Percentiles rank a stretch among this genome's conserved stretches.
These are phyloP conservation scores for Lepidocyrtoides sp. DNA, from an alignment of 2,888 invertebrate species.

Conservation along the genomic window DNA sequence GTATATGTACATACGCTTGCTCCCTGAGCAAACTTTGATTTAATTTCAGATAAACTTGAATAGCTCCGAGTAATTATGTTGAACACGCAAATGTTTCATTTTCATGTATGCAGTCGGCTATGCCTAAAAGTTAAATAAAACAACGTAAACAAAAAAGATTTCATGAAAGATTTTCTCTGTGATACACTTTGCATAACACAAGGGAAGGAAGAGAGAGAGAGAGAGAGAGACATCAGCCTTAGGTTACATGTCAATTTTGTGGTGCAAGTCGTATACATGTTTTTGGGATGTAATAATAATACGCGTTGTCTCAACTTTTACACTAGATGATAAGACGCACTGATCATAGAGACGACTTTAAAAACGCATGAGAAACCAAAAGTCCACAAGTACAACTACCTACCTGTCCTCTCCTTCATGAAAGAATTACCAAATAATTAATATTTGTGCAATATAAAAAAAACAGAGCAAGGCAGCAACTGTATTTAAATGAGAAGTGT, in stretches of 20 bases:
- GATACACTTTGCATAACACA: conserved; percentile 14
- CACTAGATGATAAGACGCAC: too few species aligned
- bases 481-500: neutral
- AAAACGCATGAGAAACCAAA: too few species aligned
- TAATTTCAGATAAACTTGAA: conserved; percentile 71
- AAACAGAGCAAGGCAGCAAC: neutral
- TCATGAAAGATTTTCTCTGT: neutral
- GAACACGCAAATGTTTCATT: conserved; percentile 47
- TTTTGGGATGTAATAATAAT: neutral
- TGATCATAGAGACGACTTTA: too few species aligned
- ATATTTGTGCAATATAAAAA: neutral
- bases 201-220: neutral
- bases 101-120: neutral
- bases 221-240: neutral
- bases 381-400: too few species aligned
- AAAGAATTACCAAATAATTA: conserved; percentile 28
- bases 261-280: conserved; percentile 21
- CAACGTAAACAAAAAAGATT: conserved; percentile 33
- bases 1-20: neutral
- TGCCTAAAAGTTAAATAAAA: conserved; percentile 3
- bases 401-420: conserved; percentile 1
- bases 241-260: conserved; percentile 52
- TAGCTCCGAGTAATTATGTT: conserved; percentile 65
- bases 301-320: neutral
- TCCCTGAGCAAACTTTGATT: conserved; percentile 60